Conservation (phyloP, 2,113 vertebrate genomes). For the Cottus gobio region DNA sequence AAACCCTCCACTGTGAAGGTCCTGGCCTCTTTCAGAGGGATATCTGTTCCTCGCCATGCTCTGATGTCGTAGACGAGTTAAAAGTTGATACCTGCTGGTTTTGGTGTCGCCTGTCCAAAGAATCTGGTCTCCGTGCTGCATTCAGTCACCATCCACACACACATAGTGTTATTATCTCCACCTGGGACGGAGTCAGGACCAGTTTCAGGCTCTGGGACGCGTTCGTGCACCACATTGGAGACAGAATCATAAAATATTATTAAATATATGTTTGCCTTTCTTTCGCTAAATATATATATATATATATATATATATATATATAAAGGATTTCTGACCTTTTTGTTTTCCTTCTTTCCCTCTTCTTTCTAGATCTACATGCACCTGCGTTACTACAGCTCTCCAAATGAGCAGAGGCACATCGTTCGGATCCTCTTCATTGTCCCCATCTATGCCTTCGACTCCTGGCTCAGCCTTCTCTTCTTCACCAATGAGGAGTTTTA, state of each 20-base stretch:
- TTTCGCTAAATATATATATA: too few relatives aligned
- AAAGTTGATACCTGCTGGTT: not conserved
- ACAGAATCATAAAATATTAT: not conserved
- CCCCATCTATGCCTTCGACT: conserved; percentile 97
- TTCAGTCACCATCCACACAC: not conserved
- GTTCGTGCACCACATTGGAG: not conserved
- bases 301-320: too few relatives aligned
- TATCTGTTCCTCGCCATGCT: too few relatives aligned
- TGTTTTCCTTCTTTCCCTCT: not conserved
- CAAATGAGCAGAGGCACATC: conserved; percentile 95
- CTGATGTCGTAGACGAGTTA: not conserved
- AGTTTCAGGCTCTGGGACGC: not conserved
- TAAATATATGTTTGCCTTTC: not conserved
- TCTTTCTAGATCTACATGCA: conserved; percentile 94
- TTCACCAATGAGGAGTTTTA: conserved; percentile 99
- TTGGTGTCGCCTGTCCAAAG: not conserved
- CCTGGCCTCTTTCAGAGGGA: too few relatives aligned
- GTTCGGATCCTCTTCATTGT: conserved; percentile 98
- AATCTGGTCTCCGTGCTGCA: not conserved
- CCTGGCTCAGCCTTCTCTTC: conserved; percentile 98
- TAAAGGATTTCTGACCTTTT: not conserved
- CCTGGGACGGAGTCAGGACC: not conserved
- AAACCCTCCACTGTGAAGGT: too few relatives aligned
- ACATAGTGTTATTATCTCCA: not conserved
- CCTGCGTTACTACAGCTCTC: conserved; percentile 94